Base-by-base conservation (phyloP, 2,888 invertebrate species). In the Clostera curtula region DNA sequence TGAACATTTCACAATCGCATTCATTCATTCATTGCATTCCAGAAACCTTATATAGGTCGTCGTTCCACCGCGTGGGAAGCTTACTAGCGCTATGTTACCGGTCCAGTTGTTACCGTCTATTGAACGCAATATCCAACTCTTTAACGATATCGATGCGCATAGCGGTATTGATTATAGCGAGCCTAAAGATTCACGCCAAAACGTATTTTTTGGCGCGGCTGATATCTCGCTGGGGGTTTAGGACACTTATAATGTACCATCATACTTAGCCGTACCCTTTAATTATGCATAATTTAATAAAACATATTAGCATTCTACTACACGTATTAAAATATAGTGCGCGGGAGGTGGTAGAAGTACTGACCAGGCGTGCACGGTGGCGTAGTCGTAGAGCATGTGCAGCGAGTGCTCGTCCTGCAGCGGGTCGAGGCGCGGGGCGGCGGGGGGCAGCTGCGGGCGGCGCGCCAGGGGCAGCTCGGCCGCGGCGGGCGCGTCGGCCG, bases 301-400 rank as follows among this genome's bases (percentile, higher is more conserved):
- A 21, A 7, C n/a, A 12, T 20, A 12, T 11, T 12, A 5, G 5
- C 8, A 18, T 18, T 6, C 8, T 18, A 18, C 18, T 18, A 18
- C 7, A n/a, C n/a, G n/a, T 18, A n/a, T 18, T 18, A 3, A 18
- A 18, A 18, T 18, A 6, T 6, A n/a, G 7, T 18, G 7, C 8
- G 20, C 5, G 20, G 1, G 12, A 3, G 22, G 3, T 12, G 22
- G 3, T 12, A 4, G n/a, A n/a, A 5, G 6, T 6, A 82, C 88
- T 86, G 62, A 93, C 96, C 95, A 96, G 20, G 91, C 92, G 63
- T 93, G 88, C 47, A 93, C 87, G 50, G 90, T 90, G 46, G 93
- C 88, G 80, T 95, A 96, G 76, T 97, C 96, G 74, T 97, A 97
- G 10, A 97, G 87, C 79, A 92, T 88, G 49, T 93, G 90, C 42